Percentiles rank a stretch among this genome's conserved stretches.
Evolutionary conservation across 2,113 vertebrate species (phyloP).

Genomic region (Eleginops maclovinus): DNA sequence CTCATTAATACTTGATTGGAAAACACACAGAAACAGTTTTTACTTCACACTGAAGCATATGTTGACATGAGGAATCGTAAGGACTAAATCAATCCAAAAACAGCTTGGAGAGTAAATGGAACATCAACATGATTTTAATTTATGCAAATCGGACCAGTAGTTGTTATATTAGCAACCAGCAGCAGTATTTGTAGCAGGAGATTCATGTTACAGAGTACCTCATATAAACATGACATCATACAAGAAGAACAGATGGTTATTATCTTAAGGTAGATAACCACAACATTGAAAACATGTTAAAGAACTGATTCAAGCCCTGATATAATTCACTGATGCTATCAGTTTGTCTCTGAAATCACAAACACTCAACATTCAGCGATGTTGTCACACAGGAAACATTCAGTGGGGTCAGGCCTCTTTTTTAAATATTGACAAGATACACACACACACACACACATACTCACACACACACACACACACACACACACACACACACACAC

Average conservation of each 20-base stretch:
- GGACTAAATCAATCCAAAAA: background rate
- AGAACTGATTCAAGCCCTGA: background rate
- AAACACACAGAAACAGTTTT: background rate
- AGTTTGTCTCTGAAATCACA: background rate
- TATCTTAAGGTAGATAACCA: slow-evolving; percentile 6
- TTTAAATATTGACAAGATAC: too few relatives aligned
- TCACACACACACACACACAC: background rate
- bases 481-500: too few relatives aligned
- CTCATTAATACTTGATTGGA: background rate
- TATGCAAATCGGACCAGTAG: background rate
- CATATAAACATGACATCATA: background rate
- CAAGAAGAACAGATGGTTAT: slow-evolving; percentile 4
- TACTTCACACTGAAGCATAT: background rate
- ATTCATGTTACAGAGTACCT: background rate
- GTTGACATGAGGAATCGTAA: too few relatives aligned
- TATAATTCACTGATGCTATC: background rate
- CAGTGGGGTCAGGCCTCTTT: background rate
- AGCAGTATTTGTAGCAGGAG: background rate
- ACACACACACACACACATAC: background rate
- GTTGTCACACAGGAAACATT: background rate
- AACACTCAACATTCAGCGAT: background rate
- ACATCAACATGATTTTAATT: slow-evolving; percentile 1
- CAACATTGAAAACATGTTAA: background rate
- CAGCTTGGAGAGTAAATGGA: background rate
- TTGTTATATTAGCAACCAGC: background rate